phyloP scores from a whole-genome alignment of 2,888 invertebrate species.

The Drosophila neotestacea region DNA sequence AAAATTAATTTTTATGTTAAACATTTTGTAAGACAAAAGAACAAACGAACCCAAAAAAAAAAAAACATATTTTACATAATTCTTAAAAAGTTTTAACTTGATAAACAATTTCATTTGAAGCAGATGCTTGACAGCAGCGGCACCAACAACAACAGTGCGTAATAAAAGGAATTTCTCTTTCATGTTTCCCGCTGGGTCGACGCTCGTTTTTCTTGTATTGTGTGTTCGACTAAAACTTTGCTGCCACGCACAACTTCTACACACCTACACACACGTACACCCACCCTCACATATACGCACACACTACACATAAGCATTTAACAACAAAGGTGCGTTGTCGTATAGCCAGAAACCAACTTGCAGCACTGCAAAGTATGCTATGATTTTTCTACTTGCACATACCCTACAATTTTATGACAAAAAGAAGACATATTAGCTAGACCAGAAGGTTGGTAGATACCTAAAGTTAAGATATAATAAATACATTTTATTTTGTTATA shows the following conservation, averaged over 20 bases:
- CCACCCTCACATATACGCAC: not conserved
- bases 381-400: constrained; percentile 20
- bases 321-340: constrained; percentile 62
- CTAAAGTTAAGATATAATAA: no score
- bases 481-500: no score
- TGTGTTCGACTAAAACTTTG: constrained; percentile 51
- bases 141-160: constrained; percentile 44
- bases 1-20: constrained; percentile 67
- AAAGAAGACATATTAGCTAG: not conserved
- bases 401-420: not conserved
- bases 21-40: constrained; percentile 38
- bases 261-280: not conserved
- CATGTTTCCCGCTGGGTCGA: constrained; percentile 62
- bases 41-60: constrained; percentile 37
- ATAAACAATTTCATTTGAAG: constrained; percentile 78
- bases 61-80: constrained; percentile 78
- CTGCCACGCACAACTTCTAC: constrained; percentile 29
- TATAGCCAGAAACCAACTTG: constrained; percentile 46
- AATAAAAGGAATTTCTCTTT: constrained; percentile 78
- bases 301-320: constrained; percentile 34
- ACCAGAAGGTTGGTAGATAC: not conserved
- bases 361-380: constrained; percentile 41
- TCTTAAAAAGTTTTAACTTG: constrained; percentile 68
- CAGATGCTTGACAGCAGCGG: constrained; percentile 58
- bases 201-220: constrained; percentile 34